phyloP scores from a whole-genome alignment of 2,113 vertebrate species.

The Cairina moschata region DNA sequence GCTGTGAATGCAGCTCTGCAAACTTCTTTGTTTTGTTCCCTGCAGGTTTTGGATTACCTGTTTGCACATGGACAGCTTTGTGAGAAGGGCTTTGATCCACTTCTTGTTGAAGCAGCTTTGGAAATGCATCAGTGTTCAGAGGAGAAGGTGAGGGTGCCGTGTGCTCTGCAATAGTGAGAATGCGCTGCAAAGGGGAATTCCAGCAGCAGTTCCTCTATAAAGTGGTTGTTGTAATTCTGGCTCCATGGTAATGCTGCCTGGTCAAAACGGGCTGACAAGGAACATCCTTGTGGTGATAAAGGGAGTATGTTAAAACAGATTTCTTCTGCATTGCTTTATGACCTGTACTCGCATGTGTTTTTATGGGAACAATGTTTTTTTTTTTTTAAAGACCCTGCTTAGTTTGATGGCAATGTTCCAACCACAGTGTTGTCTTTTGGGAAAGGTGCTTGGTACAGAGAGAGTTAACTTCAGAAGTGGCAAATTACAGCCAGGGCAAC shows the following conservation, averaged over 20 bases:
- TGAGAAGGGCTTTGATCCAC: slow-evolving; percentile 93
- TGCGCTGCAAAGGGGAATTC: background rate
- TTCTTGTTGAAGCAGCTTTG: slow-evolving; percentile 93
- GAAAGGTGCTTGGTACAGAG: background rate
- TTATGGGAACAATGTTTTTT: background rate
- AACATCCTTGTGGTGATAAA: background rate
- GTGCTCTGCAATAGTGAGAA: background rate
- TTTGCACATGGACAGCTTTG: slow-evolving; percentile 92
- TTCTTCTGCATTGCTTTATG: background rate
- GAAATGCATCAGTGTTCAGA: slow-evolving; percentile 97
- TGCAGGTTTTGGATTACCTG: slow-evolving; percentile 91
- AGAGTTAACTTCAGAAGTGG: background rate
- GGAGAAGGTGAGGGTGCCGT: slow-evolving; percentile 85
- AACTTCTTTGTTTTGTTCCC: background rate
- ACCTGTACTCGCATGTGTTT: background rate
- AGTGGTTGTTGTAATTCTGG: background rate
- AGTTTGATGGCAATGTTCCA: background rate
- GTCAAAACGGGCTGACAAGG: background rate
- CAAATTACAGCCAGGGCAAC: background rate
- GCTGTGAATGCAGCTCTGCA: background rate
- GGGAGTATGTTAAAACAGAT: background rate
- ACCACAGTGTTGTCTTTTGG: background rate
- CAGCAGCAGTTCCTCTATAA: background rate
- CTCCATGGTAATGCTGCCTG: background rate
- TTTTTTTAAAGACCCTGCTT: background rate